A percentile compares a stretch with the other conserved stretches of the same genome.
phyloP scores from a whole-genome alignment of 2,113 vertebrate species.

The Theristicus caerulescens region DNA sequence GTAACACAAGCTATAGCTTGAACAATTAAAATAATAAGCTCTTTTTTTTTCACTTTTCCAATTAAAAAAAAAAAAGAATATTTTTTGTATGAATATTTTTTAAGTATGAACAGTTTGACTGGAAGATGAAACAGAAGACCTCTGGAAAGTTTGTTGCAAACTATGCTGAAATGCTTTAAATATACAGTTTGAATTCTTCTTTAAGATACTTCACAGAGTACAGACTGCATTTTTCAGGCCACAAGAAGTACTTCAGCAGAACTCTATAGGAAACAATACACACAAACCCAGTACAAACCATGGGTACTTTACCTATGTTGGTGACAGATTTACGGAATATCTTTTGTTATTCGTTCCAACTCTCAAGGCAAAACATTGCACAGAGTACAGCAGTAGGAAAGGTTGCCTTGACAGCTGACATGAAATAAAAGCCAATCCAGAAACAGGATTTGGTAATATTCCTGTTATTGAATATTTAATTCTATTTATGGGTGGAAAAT shows the following conservation, averaged over 20 bases:
- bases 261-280: not conserved
- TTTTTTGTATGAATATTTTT: not conserved
- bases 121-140: not conserved
- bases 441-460: not conserved
- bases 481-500: not conserved
- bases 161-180: not conserved
- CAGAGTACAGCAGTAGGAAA: not conserved
- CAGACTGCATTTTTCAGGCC: not conserved
- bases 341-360: not conserved
- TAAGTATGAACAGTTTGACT: not conserved
- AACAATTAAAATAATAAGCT: not conserved
- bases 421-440: not conserved
- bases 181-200: not conserved
- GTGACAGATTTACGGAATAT: not conserved
- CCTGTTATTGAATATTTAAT: not conserved
- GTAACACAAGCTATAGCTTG: not conserved
- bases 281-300: not conserved
- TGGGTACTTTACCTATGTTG: not conserved
- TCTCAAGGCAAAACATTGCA: not conserved
- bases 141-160: not conserved
- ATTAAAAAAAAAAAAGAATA: not conserved
- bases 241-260: not conserved
- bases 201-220: not conserved
- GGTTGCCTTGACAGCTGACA: not conserved
- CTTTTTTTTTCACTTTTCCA: not conserved